Base-by-base conservation (phyloP, 2,888 invertebrate genomes). In the Steinernema hermaphroditum region DNA sequence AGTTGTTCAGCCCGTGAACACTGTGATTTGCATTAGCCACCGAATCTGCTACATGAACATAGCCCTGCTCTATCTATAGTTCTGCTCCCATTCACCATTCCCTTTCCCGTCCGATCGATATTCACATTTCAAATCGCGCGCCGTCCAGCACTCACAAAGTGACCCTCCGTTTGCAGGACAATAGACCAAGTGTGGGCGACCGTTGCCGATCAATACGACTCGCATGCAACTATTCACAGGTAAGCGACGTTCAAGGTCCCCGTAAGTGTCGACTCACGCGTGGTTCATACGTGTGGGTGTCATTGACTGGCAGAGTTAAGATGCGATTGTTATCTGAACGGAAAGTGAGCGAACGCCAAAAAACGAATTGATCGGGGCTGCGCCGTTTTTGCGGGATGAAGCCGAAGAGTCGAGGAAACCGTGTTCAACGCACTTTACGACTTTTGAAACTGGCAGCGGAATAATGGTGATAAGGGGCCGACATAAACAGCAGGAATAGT, bases 151-250 rank as follows among this genome's bases (percentile, higher is more conserved):
- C 12, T 37, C 37, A 37, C 12, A 8, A 12, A 37, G 37, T 37
- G 37, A 37, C 37, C 37, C 54, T 54, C 62, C 27, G 8, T 32
- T 62, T 62, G 62, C 62, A 62, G 62, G 62, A 62, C 62, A 46
- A 78, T 82, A 68, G 82, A 82, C 73, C 76, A 77, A 71, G 82
- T 81, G 24, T 82, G 82, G 82, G 77, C 75, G 16, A 76, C 77
- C 41, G 82, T 80, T 0, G 82, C 82, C 1, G 82, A 82, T 50
- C 82, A 82, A 74, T 82, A 81, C 71, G 80, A 80, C 68, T 77
- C 78, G 34, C 82, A 82, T 22, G 77, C 82, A 12, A 81, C 82
- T n/a, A 76, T 82, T 44, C 82, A 82, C 74, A 80, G 75, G 79
- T 79, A 43, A 37, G 41, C 62, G 8, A 2, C 32, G 62, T 62